These are phyloP conservation scores for Ophraella communa DNA, from an alignment of 2,888 invertebrate genomes.

Conservation along the genomic window DNA sequence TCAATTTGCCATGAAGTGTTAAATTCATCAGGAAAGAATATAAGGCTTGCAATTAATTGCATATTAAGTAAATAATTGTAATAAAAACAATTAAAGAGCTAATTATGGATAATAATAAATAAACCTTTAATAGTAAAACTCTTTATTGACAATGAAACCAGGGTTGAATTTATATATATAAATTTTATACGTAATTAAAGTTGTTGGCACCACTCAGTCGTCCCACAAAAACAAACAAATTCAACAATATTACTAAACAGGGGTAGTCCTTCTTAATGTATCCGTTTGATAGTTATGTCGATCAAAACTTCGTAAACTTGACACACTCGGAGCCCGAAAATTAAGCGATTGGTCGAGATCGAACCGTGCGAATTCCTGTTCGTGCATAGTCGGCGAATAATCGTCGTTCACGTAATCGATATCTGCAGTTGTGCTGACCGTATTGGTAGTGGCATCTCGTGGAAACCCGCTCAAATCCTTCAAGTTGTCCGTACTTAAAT, in stretches of 20 bases:
- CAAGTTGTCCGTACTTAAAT: constrained; percentile 43
- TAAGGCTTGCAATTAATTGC: no score
- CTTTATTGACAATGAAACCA: constrained; percentile 1
- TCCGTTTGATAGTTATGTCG: constrained; percentile 61
- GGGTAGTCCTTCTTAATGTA: constrained; percentile 67
- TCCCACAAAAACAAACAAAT: not conserved
- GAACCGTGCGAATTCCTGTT: constrained; percentile 75
- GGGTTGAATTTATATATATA: constrained; percentile 1
- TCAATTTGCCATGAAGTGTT: no score
- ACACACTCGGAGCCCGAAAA: constrained; percentile 52
- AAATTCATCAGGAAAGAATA: no score
- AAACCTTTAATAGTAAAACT: not conserved
- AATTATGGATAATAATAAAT: not conserved
- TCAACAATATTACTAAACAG: constrained; percentile 57
- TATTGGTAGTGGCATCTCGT: constrained; percentile 70
- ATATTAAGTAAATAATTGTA: no score
- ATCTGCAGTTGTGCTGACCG: constrained; percentile 69
- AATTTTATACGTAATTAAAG: constrained; percentile 8
- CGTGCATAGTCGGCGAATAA: constrained; percentile 64
- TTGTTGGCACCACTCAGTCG: constrained; percentile 7
- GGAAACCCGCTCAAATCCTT: constrained; percentile 35
- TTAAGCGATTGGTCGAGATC: constrained; percentile 67
- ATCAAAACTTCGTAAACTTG: constrained; percentile 49
- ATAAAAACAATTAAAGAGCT: not conserved
- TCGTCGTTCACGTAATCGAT: constrained; percentile 63